Percentiles rank a stretch among this genome's conserved stretches.
Evolutionary conservation across 2,888 invertebrate genomes (phyloP).

Genomic region (Blastobasis lacticolella): DNA sequence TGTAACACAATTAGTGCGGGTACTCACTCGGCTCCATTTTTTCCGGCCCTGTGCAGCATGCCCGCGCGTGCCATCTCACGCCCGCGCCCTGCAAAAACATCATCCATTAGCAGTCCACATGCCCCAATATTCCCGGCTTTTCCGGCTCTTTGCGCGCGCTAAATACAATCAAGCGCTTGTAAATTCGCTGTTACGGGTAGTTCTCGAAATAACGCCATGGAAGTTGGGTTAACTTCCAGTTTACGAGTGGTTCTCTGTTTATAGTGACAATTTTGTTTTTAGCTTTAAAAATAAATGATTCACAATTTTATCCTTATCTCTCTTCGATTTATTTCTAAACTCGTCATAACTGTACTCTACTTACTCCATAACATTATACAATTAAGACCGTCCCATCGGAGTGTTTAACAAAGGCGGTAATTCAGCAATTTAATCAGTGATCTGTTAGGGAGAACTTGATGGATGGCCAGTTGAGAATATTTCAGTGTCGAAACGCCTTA

Average conservation of each 20-base stretch:
- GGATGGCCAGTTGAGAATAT: conserved; percentile 50
- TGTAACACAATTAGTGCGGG: conserved; percentile 12
- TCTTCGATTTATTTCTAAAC: no score
- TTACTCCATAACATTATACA: no score
- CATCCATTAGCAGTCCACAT: conserved; percentile 55
- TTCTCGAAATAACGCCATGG: no score
- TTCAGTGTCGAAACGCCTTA: conserved; percentile 39
- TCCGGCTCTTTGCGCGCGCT: conserved; percentile 50
- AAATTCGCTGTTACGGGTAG: no score
- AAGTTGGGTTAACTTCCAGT: no score
- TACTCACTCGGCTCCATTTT: conserved; percentile 84
- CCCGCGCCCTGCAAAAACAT: conserved; percentile 69
- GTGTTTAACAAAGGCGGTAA: conserved; percentile 28
- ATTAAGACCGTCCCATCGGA: no score
- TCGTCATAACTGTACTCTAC: no score
- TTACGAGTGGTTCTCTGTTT: no score
- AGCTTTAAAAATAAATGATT: no score
- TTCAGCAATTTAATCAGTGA: conserved; percentile 58
- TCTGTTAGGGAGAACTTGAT: conserved; percentile 53
- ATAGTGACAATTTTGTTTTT: no score
- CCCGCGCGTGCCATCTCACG: conserved; percentile 85
- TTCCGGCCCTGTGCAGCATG: conserved; percentile 83
- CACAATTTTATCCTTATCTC: no score
- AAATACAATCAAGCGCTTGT: conserved; percentile 28
- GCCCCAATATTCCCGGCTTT: conserved; percentile 39